Evolutionary conservation across 2,888 invertebrate genomes (phyloP).

Genomic region (Aleiodes alternator): DNA sequence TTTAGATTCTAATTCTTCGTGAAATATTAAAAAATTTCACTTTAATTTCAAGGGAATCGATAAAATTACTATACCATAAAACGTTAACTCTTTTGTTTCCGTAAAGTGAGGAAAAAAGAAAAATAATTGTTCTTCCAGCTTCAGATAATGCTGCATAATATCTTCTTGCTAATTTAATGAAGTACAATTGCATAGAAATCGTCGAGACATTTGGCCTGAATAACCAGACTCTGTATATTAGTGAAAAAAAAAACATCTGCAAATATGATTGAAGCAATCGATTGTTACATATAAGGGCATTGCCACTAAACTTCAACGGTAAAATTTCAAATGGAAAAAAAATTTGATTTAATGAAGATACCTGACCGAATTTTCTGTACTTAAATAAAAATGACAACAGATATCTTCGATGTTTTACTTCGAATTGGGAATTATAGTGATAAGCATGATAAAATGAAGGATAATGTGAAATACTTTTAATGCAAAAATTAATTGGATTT

Average conservation of each 20-base stretch:
- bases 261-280: too few relatives aligned
- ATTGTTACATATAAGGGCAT: not conserved
- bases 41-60: slow-evolving; percentile 24
- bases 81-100: too few relatives aligned
- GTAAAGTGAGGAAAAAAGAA: too few relatives aligned
- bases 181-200: not conserved
- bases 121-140: slow-evolving; percentile 13
- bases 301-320: slow-evolving; percentile 6
- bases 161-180: slow-evolving; percentile 13
- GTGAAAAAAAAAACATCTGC: not conserved
- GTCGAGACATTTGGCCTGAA: not conserved
- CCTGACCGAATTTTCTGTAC: slow-evolving; percentile 54
- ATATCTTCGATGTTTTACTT: slow-evolving; percentile 62
- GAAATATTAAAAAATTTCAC: not conserved
- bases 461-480: slow-evolving; percentile 1
- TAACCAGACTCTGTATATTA: slow-evolving; percentile 10
- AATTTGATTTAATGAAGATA: slow-evolving; percentile 10
- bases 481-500: slow-evolving; percentile 9
- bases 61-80: not conserved
- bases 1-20: too few relatives aligned
- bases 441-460: slow-evolving; percentile 44
- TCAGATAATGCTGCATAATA: slow-evolving; percentile 31
- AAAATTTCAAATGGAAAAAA: too few relatives aligned
- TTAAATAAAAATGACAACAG: slow-evolving; percentile 59
- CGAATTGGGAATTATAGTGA: slow-evolving; percentile 50